Conservation (phyloP, 2,888 invertebrate species). For the Cosmorhoe ocellata region DNA sequence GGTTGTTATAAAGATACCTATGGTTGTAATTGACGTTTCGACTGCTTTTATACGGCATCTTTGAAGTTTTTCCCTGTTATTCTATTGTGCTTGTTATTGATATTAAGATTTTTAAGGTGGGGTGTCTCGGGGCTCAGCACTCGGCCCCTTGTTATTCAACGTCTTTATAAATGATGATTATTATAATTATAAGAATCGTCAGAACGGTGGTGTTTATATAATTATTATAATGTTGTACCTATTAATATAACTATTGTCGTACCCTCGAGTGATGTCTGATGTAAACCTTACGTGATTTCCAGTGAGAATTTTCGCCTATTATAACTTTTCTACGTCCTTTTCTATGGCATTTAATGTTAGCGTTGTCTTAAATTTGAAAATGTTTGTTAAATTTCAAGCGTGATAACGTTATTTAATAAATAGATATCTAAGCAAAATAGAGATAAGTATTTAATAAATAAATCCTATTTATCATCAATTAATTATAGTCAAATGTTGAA, state of each 20-base stretch:
- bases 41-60: constrained; percentile 57
- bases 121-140: constrained; percentile 36
- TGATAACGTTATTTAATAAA: constrained; percentile 8
- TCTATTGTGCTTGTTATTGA: constrained; percentile 51
- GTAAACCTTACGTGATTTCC: constrained; percentile 74
- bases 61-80: constrained; percentile 49
- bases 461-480: too few species aligned
- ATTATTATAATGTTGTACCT: not conserved
- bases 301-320: constrained; percentile 73
- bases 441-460: too few species aligned
- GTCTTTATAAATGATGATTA: constrained; percentile 15
- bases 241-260: constrained; percentile 23
- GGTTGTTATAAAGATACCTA: constrained; percentile 50
- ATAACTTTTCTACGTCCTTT: constrained; percentile 79
- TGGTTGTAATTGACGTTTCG: constrained; percentile 45
- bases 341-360: constrained; percentile 79
- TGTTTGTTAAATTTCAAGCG: constrained; percentile 18
- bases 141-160: constrained; percentile 35
- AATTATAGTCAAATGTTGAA: too few species aligned
- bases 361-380: constrained; percentile 50
- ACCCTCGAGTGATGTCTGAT: constrained; percentile 49
- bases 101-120: constrained; percentile 35
- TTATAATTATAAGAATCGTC: constrained; percentile 4
- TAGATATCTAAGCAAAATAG: not conserved
- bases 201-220: not conserved